Evolutionary conservation across 2,113 vertebrate species (phyloP).

Genomic region (Uria lomvia): DNA sequence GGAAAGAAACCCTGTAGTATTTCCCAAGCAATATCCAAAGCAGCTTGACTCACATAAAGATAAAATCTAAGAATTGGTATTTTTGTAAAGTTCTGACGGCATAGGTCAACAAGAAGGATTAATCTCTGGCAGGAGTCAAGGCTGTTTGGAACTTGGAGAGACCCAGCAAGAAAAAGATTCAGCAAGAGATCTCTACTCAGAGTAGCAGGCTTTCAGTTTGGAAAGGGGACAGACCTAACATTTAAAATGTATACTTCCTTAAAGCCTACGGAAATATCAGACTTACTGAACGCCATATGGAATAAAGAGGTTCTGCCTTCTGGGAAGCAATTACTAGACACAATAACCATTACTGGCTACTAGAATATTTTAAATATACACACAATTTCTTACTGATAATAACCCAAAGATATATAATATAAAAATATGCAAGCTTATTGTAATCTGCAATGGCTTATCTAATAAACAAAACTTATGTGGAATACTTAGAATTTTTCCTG

Average conservation of each 20-base stretch:
- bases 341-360: background rate
- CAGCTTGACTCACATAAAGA: background rate
- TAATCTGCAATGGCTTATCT: background rate
- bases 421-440: background rate
- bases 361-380: background rate
- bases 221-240: background rate
- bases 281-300: background rate
- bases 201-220: background rate
- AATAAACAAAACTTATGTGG: background rate
- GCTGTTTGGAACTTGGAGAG: background rate
- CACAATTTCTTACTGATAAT: background rate
- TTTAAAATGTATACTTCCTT: background rate
- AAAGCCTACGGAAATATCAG: background rate
- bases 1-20: background rate
- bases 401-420: background rate
- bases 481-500: background rate
- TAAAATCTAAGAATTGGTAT: background rate
- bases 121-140: background rate
- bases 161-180: background rate
- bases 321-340: conserved; percentile 3
- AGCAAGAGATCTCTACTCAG: background rate
- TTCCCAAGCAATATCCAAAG: background rate
- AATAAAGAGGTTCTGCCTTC: conserved; percentile 13
- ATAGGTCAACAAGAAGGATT: background rate
- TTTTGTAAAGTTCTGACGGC: background rate